Conservation (phyloP, 2,888 invertebrate species). For the Taenaris catops region DNA sequence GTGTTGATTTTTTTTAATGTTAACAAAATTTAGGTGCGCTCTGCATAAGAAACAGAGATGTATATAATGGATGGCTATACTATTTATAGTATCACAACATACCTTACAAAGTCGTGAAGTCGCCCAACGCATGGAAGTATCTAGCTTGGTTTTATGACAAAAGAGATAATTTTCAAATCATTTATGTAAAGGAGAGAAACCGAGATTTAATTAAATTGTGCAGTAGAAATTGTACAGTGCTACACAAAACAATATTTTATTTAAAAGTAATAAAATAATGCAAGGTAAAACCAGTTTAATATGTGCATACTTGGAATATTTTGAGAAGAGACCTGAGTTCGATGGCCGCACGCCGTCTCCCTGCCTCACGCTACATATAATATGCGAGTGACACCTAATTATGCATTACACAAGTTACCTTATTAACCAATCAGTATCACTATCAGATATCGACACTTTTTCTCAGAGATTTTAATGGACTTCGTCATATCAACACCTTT, state of each 20-base stretch:
- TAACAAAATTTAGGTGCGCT: slow-evolving; percentile 1
- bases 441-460: slow-evolving; percentile 17
- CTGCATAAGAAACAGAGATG: slow-evolving; percentile 8
- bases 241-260: slow-evolving; percentile 48
- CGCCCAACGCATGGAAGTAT: slow-evolving; percentile 8
- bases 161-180: slow-evolving; percentile 9
- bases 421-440: slow-evolving; percentile 22
- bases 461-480: slow-evolving; percentile 16
- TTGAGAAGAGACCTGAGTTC: slow-evolving; percentile 69
- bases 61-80: slow-evolving; percentile 16
- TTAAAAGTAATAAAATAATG: slow-evolving; percentile 65
- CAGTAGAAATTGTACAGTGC: slow-evolving; percentile 1
- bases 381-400: slow-evolving; percentile 32
- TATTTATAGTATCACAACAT: slow-evolving; percentile 25
- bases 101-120: slow-evolving; percentile 24
- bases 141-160: neutral
- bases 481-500: slow-evolving; percentile 18
- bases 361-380: slow-evolving; percentile 31
- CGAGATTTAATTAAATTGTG: neutral
- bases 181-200: neutral
- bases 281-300: slow-evolving; percentile 74
- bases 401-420: slow-evolving; percentile 27
- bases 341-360: slow-evolving; percentile 51
- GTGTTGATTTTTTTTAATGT: neutral
- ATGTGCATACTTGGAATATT: slow-evolving; percentile 77